phyloP scores from a whole-genome alignment of 2,113 vertebrate genomes.

The Pteruthius melanotis region DNA sequence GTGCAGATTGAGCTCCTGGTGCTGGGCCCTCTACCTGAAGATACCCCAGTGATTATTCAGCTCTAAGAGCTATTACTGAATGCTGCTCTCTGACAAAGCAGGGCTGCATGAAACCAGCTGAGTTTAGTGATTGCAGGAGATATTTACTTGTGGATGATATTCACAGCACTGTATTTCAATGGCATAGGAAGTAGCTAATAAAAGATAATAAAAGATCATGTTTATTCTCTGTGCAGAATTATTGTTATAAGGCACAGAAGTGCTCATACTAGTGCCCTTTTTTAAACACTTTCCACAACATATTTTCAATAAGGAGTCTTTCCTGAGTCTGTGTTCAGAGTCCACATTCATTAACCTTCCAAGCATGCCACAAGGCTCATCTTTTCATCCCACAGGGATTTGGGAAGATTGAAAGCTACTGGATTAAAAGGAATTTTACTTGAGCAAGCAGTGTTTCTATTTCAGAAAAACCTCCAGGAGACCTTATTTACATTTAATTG shows the following conservation, averaged over 20 bases:
- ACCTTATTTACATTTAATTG: conserved; percentile 21
- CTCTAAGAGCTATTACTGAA: not conserved
- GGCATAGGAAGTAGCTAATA: not conserved
- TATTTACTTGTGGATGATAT: not conserved
- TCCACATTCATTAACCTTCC: conserved; percentile 27
- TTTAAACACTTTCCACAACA: not conserved
- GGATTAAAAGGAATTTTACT: conserved; percentile 35
- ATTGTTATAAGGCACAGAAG: not conserved
- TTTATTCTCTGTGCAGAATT: not conserved
- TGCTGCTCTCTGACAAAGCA: not conserved
- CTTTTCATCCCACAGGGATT: conserved; percentile 28
- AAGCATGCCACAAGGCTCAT: conserved; percentile 12
- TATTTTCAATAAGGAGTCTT: not conserved
- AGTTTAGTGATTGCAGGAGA: not conserved
- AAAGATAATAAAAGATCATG: not conserved
- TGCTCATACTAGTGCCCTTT: not conserved
- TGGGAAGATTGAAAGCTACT: conserved; percentile 19
- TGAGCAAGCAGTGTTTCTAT: not conserved
- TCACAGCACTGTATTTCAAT: not conserved
- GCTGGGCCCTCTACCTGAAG: not conserved
- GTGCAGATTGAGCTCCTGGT: not conserved
- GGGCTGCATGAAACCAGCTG: not conserved
- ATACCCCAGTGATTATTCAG: not conserved
- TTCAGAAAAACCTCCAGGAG: conserved; percentile 28
- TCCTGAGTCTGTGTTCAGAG: not conserved